phyloP scores from a whole-genome alignment of 1,140 invertebrate species.

The Pristionchus pacificus region DNA sequence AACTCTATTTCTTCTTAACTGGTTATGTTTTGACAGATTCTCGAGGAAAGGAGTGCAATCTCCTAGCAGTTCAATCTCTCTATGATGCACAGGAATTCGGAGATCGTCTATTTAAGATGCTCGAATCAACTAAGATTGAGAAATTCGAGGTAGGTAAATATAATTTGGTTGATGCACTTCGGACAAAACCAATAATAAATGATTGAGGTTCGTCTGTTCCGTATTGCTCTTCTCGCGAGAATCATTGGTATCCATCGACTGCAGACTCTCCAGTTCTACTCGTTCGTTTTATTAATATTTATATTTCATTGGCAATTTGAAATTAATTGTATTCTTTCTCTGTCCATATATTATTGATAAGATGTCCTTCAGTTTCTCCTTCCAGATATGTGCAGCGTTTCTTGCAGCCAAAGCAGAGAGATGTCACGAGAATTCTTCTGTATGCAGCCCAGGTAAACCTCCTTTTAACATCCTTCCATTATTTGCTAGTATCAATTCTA shows the following conservation, averaged over 20 bases:
- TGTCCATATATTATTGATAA: no score
- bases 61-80: conserved; percentile 47
- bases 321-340: no score
- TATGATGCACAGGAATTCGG: conserved; percentile 68
- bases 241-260: conserved; percentile 83
- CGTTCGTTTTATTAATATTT: no score
- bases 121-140: conserved; percentile 74
- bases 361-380: no score
- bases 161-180: no score
- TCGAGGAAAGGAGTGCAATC: conserved; percentile 45
- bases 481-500: no score
- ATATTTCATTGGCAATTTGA: no score
- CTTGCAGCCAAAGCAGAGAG: conserved; percentile 52
- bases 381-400: conserved; percentile 45
- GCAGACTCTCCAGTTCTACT: conserved; percentile 55
- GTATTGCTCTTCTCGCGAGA: conserved; percentile 86
- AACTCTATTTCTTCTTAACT: no score
- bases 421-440: conserved; percentile 80
- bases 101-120: conserved; percentile 81
- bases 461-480: no score
- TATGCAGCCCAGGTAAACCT: conserved; percentile 84
- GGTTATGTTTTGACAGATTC: no score
- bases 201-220: conserved; percentile 92
- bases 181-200: no score
- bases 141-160: conserved; percentile 48